Evolutionary conservation across 2,113 vertebrate species (phyloP).

Genomic region (Rhinichthys klamathensis): DNA sequence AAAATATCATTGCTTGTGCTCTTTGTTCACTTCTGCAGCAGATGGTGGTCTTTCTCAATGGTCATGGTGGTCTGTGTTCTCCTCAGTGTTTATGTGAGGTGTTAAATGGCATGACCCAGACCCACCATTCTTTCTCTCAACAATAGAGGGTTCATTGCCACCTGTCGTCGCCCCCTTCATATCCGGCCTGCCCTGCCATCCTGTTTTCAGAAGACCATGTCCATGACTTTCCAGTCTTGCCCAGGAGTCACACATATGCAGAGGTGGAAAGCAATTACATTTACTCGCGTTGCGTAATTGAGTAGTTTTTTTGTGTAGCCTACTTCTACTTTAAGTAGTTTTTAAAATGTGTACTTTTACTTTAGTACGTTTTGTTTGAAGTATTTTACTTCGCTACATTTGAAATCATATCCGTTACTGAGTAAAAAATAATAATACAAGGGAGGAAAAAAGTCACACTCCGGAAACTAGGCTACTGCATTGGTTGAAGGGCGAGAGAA

Average conservation of each 20-base stretch:
- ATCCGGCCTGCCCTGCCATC: constrained; percentile 31
- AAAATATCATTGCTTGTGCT: not conserved
- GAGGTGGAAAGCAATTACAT: too few species aligned
- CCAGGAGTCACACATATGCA: not conserved
- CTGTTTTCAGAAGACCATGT: constrained; percentile 42
- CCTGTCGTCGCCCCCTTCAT: constrained; percentile 25
- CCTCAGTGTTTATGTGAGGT: constrained; percentile 15
- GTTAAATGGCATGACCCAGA: not conserved
- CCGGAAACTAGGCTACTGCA: too few species aligned
- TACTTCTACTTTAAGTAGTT: too few species aligned
- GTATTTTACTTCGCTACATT: too few species aligned
- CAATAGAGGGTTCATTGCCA: constrained; percentile 35
- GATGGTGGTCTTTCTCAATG: constrained; percentile 11
- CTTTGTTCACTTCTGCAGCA: not conserved
- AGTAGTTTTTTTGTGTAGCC: too few species aligned
- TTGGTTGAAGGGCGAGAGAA: too few species aligned
- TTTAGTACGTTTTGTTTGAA: too few species aligned
- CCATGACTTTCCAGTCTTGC: constrained; percentile 5
- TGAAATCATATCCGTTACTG: too few species aligned
- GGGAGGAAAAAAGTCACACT: too few species aligned
- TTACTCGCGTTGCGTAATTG: too few species aligned
- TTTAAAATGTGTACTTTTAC: too few species aligned
- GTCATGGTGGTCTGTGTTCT: constrained; percentile 12
- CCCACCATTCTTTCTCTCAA: constrained; percentile 4
- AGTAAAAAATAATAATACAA: too few species aligned